Conservation (phyloP, 2,888 invertebrate species). For the Ectemnius lituratus region DNA sequence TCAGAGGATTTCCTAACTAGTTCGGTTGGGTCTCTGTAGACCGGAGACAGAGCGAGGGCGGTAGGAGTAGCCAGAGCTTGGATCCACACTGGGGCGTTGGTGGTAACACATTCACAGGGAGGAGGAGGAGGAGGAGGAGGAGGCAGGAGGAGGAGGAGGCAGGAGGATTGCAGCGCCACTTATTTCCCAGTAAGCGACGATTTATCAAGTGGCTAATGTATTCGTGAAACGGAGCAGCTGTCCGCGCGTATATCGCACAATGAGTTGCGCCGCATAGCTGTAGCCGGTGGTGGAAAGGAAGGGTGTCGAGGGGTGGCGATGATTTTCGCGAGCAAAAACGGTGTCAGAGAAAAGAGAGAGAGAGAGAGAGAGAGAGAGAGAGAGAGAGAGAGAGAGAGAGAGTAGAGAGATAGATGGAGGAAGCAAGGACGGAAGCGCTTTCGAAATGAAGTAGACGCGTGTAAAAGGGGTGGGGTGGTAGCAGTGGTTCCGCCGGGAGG, state of each 20-base stretch:
- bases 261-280: slow-evolving; percentile 11
- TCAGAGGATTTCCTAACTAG: neutral
- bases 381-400: slow-evolving; percentile 4
- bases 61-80: too few relatives aligned
- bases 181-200: slow-evolving; percentile 55
- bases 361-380: neutral
- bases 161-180: slow-evolving; percentile 47
- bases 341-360: slow-evolving; percentile 14
- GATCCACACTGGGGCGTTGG: too few relatives aligned
- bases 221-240: slow-evolving; percentile 55
- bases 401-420: slow-evolving; percentile 7
- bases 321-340: slow-evolving; percentile 50
- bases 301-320: slow-evolving; percentile 37
- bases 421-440: slow-evolving; percentile 2
- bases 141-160: slow-evolving; percentile 41
- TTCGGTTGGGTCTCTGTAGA: neutral
- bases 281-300: neutral
- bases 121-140: too few relatives aligned
- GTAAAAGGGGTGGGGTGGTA: slow-evolving; percentile 15
- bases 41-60: too few relatives aligned
- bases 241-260: slow-evolving; percentile 30
- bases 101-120: too few relatives aligned
- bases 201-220: slow-evolving; percentile 60
- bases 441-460: slow-evolving; percentile 31
- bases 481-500: slow-evolving; percentile 15